phyloP scores from a whole-genome alignment of 2,113 vertebrate genomes.

The Lonchura striata region DNA sequence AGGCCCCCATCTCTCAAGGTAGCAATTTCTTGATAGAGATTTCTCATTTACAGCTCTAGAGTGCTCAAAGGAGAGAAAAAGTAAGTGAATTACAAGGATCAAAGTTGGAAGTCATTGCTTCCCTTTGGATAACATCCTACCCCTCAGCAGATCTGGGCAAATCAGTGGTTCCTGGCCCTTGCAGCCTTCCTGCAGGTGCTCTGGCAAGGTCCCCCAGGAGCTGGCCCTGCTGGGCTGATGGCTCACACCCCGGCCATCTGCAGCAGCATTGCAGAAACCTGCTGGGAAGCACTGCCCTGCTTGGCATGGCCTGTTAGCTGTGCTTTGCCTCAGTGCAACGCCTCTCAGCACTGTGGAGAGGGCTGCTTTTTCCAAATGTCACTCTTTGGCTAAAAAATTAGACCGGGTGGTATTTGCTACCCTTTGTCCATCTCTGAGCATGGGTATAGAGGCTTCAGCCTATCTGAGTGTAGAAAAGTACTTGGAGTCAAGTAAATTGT shows the following conservation, averaged over 20 bases:
- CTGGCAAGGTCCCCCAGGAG: background rate
- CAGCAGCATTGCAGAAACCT: background rate
- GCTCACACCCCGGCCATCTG: background rate
- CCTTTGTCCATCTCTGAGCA: background rate
- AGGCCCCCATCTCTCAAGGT: rapidly evolving
- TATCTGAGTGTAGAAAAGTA: background rate
- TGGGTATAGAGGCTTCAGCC: background rate
- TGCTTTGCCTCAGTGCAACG: background rate
- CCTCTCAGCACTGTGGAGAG: background rate
- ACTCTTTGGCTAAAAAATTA: background rate
- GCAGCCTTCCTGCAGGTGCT: background rate
- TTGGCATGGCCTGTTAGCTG: background rate
- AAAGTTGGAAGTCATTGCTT: background rate
- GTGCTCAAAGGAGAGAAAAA: background rate
- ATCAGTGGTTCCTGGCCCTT: background rate
- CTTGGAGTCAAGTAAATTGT: background rate
- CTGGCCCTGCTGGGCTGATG: background rate
- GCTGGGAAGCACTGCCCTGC: background rate
- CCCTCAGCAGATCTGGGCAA: background rate
- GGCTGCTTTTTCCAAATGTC: background rate
- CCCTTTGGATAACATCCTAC: background rate
- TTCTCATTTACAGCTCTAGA: background rate
- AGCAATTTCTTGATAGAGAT: background rate
- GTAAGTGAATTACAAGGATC: background rate
- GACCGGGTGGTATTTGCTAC: background rate